These are phyloP conservation scores for Melanotaenia boesemani DNA, from an alignment of 2,797 vertebrate species.

Conservation along the genomic window DNA sequence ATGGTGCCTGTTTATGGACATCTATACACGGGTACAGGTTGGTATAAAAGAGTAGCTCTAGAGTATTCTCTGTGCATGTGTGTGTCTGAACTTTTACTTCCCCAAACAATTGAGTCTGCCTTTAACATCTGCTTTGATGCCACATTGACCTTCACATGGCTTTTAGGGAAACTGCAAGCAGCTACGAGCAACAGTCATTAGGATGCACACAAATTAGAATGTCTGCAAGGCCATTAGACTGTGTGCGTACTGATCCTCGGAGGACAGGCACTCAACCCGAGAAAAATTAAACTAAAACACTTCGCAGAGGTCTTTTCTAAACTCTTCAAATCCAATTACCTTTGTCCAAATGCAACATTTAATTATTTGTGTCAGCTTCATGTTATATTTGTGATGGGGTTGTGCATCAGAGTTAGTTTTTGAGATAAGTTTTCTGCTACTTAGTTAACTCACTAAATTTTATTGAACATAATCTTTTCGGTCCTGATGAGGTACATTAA, in stretches of 20 bases:
- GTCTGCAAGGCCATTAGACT: conserved; percentile 49
- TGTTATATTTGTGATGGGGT: not conserved
- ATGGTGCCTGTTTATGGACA: not conserved
- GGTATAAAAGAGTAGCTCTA: not conserved
- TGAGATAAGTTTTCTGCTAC: not conserved
- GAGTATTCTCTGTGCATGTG: not conserved
- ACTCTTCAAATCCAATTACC: conserved; percentile 27
- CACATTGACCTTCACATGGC: conserved; percentile 67
- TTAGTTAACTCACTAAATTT: not conserved
- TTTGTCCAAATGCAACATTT: conserved; percentile 16
- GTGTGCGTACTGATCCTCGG: conserved; percentile 45
- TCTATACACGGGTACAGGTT: not conserved
- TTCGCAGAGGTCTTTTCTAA: conserved; percentile 34
- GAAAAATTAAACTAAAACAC: conserved; percentile 53
- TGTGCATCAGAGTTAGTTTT: not conserved
- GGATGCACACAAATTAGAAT: conserved; percentile 68
- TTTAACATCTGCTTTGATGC: conserved; percentile 56
- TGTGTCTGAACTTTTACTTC: conserved; percentile 41
- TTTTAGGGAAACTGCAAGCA: conserved; percentile 65
- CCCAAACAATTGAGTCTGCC: conserved; percentile 50
- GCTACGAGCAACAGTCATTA: conserved; percentile 67
- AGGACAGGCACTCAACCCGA: conserved; percentile 47
- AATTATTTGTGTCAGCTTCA: conserved; percentile 7
- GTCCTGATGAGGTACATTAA: not conserved
- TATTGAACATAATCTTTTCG: not conserved